phyloP scores from a whole-genome alignment of 2,888 invertebrate genomes.

The Carabus problematicus region DNA sequence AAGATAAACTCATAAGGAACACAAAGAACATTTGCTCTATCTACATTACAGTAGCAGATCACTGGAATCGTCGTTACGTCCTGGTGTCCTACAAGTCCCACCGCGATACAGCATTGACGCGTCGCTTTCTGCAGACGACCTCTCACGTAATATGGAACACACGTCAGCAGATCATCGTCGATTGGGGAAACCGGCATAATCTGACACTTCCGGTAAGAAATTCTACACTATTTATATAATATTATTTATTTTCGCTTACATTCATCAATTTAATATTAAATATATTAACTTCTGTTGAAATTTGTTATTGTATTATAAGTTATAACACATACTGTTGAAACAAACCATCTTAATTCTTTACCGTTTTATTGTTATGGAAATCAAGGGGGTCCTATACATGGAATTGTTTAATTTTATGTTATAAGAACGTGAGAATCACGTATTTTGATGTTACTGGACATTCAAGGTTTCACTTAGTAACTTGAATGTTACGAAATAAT shows the following conservation, averaged over 20 bases:
- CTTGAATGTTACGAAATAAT: constrained; percentile 25
- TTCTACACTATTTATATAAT: constrained; percentile 19
- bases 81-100: constrained; percentile 77
- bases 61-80: constrained; percentile 63
- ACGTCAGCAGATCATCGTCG: constrained; percentile 50
- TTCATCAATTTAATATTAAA: neutral
- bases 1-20: neutral
- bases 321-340: constrained; percentile 9
- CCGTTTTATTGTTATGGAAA: neutral
- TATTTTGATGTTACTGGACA: constrained; percentile 8
- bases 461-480: constrained; percentile 1
- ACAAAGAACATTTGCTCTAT: neutral
- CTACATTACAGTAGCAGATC: constrained; percentile 8
- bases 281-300: neutral
- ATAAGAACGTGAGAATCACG: constrained; percentile 34
- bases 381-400: neutral
- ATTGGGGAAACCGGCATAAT: constrained; percentile 54
- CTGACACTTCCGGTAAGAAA: constrained; percentile 52
- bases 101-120: constrained; percentile 67
- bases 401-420: constrained; percentile 10
- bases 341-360: constrained; percentile 4
- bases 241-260: constrained; percentile 5
- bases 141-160: constrained; percentile 48
- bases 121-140: constrained; percentile 64
- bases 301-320: neutral